These are phyloP conservation scores for Bradypus variegatus DNA, from an alignment of 2,797 vertebrate genomes.

Conservation along the genomic window DNA sequence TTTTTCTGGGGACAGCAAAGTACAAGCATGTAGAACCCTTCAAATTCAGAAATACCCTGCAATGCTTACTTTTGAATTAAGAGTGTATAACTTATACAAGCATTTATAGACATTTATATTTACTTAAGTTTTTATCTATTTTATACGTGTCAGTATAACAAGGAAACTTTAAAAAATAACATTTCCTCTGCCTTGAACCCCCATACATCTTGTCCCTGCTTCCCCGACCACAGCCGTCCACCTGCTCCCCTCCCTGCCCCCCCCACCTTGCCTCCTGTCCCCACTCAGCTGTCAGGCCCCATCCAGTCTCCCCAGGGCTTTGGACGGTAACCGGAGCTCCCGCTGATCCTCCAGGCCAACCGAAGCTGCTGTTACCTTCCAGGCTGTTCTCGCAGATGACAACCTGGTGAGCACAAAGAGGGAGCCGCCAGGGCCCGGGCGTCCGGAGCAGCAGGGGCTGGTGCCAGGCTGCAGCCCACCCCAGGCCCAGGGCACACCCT, in stretches of 20 bases:
- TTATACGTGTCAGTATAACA: no score
- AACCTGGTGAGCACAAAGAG: background rate
- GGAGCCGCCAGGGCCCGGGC: background rate
- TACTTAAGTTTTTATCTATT: no score
- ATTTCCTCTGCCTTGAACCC: background rate
- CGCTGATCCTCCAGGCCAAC: conserved; percentile 35
- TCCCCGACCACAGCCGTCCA: background rate
- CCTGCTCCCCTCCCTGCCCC: background rate
- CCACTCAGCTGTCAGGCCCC: conserved; percentile 40
- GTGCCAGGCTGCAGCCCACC: background rate
- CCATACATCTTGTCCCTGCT: background rate
- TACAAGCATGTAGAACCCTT: background rate
- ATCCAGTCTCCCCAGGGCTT: background rate
- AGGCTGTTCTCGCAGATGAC: background rate
- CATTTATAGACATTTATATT: no score
- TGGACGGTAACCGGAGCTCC: background rate
- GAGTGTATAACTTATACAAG: background rate
- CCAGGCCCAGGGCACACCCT: accelerated
- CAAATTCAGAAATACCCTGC: conserved; percentile 12
- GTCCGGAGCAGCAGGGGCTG: background rate
- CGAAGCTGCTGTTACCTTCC: conserved; percentile 5
- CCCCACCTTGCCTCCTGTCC: background rate
- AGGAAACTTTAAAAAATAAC: background rate
- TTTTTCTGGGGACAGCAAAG: background rate
- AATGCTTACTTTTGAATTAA: background rate